Percentiles rank a stretch among this genome's conserved stretches.
Evolutionary conservation across 2,113 vertebrate species (phyloP).

Genomic region (Protobothrops mucrosquamatus): DNA sequence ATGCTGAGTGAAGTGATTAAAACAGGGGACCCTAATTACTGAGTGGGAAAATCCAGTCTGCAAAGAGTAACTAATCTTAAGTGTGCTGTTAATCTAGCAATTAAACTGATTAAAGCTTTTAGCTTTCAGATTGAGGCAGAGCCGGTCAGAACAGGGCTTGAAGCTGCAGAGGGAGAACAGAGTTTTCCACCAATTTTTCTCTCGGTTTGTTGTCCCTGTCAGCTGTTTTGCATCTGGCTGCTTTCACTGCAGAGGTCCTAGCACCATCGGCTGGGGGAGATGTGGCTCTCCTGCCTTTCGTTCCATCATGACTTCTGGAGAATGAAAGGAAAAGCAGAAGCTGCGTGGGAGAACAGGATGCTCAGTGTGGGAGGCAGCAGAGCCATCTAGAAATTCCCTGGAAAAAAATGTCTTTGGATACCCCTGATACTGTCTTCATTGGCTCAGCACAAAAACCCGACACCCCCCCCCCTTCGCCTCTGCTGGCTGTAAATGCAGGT

Average conservation of each 20-base stretch:
- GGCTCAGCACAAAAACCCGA: background rate
- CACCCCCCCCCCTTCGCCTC: background rate
- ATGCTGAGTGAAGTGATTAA: constrained; percentile 1
- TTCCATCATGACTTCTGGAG: background rate
- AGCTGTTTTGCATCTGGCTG: background rate
- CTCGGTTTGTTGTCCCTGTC: background rate
- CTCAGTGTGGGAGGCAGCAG: background rate
- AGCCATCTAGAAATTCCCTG: background rate
- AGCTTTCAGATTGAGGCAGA: background rate
- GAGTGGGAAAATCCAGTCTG: background rate
- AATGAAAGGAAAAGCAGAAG: background rate
- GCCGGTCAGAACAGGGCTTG: background rate
- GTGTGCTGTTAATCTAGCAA: background rate
- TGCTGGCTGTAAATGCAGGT: background rate
- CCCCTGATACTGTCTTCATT: background rate
- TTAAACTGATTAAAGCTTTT: background rate
- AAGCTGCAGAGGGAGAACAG: background rate
- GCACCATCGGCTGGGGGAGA: background rate
- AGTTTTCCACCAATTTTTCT: background rate
- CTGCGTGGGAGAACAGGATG: background rate
- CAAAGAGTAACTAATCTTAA: background rate
- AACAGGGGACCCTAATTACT: background rate
- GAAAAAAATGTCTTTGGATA: background rate
- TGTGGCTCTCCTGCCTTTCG: background rate
- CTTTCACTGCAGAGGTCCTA: background rate